Percentiles rank a stretch among this genome's conserved stretches.
Conservation (phyloP, 2,888 invertebrate genomes). For the Pristionchus mayeri region DNA sequence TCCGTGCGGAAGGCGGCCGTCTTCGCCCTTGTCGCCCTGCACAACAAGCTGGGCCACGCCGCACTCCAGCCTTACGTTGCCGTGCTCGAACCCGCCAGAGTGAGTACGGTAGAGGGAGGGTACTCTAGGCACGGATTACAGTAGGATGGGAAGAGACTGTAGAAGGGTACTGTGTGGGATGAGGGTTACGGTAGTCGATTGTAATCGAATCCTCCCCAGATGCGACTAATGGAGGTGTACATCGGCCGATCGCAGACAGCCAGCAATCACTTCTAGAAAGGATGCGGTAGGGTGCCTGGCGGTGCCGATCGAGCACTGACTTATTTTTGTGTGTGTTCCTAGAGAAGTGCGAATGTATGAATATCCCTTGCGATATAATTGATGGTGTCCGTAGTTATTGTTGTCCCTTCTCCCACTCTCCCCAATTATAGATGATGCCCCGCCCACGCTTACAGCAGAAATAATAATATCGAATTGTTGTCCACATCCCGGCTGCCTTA, state of each 20-base stretch:
- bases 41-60: conserved; percentile 88
- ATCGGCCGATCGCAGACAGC: conserved; percentile 81
- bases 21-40: conserved; percentile 95
- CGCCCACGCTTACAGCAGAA: conserved; percentile 31
- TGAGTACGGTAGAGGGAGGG: background rate
- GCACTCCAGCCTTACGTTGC: conserved; percentile 81
- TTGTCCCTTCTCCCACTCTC: background rate
- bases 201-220: conserved; percentile 72
- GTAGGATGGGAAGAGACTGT: background rate
- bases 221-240: conserved; percentile 86
- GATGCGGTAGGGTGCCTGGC: background rate
- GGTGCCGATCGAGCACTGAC: background rate
- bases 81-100: conserved; percentile 90
- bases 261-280: conserved; percentile 59
- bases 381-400: background rate
- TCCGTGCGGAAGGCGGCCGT: conserved; percentile 92
- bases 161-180: background rate
- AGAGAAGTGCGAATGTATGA: background rate
- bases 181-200: background rate
- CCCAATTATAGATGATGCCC: background rate
- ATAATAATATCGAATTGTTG: conserved; percentile 10
- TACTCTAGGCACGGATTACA: conserved; percentile 3
- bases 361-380: background rate
- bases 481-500: conserved; percentile 34
- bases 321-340: background rate